phyloP scores from a whole-genome alignment of 2,113 vertebrate genomes.

The Trichomycterus rosablanca region DNA sequence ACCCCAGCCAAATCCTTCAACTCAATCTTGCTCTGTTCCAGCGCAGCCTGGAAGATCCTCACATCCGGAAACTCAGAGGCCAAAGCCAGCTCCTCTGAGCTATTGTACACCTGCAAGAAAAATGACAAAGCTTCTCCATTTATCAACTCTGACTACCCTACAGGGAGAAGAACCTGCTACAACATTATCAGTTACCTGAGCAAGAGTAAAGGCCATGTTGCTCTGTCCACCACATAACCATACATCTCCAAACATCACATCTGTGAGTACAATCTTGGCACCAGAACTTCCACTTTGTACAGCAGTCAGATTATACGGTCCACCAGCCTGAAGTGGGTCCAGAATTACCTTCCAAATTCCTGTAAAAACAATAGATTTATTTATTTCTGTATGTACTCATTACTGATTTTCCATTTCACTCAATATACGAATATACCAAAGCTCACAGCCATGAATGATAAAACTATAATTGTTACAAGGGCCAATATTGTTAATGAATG shows the following conservation, averaged over 20 bases:
- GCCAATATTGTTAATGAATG: no score
- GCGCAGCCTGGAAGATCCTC: slow-evolving; percentile 68
- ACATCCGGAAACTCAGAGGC: slow-evolving; percentile 68
- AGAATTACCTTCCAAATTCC: slow-evolving; percentile 73
- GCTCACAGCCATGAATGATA: no score
- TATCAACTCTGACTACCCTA: no score
- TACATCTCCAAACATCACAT: slow-evolving; percentile 84
- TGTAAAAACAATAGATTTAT: slow-evolving; percentile 26
- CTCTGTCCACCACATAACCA: slow-evolving; percentile 94
- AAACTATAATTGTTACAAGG: no score
- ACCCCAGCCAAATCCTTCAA: slow-evolving; percentile 69
- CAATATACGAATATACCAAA: no score
- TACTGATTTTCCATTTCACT: no score
- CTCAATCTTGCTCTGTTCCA: slow-evolving; percentile 55
- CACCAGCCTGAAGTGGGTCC: slow-evolving; percentile 70
- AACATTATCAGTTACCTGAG: slow-evolving; percentile 64
- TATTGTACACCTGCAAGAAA: slow-evolving; percentile 73
- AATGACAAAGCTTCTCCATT: not conserved
- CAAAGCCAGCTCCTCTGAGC: slow-evolving; percentile 64
- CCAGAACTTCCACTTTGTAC: slow-evolving; percentile 28
- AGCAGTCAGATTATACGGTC: slow-evolving; percentile 74
- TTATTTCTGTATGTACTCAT: no score
- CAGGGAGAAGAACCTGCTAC: no score
- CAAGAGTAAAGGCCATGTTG: slow-evolving; percentile 82
- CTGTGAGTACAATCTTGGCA: slow-evolving; percentile 54